Evolutionary conservation across 1,140 invertebrate genomes (phyloP).

Genomic region (Drosophila pruinosa): DNA sequence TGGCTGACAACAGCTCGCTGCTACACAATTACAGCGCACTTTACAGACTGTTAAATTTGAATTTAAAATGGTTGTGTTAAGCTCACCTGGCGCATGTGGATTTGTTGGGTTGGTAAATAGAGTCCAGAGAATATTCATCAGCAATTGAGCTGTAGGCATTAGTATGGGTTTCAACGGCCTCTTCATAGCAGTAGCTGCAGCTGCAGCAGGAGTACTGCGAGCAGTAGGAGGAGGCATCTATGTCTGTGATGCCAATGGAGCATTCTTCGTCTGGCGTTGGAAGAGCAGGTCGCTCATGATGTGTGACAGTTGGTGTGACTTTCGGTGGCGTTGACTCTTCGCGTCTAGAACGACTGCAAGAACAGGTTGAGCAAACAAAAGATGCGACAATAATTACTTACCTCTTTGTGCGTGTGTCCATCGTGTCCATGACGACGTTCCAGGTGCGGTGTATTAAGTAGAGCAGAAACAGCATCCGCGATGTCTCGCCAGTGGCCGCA

Average conservation of each 20-base stretch:
- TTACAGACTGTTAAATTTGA: conserved; percentile 5
- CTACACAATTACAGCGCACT: not conserved
- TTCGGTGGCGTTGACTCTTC: conserved; percentile 13
- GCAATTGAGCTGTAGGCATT: conserved; percentile 74
- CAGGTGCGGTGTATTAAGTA: conserved; percentile 89
- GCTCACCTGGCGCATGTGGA: conserved; percentile 73
- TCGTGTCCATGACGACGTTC: conserved; percentile 86
- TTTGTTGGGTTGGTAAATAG: conserved; percentile 57
- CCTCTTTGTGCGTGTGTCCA: conserved; percentile 85
- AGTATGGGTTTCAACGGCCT: conserved; percentile 43
- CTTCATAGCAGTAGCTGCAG: conserved; percentile 84
- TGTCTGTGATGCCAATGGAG: conserved; percentile 77
- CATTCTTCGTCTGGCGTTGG: conserved; percentile 64
- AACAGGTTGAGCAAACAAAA: not conserved
- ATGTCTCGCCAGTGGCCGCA: conserved; percentile 83
- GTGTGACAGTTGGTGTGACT: conserved; percentile 9
- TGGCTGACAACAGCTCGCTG: conserved; percentile 12
- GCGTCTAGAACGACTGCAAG: conserved; percentile 50
- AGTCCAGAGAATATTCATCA: conserved; percentile 72
- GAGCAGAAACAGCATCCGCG: conserved; percentile 86
- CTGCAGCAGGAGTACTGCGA: conserved; percentile 85
- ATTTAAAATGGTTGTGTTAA: not conserved
- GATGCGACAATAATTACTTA: conserved; percentile 45
- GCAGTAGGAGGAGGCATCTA: conserved; percentile 82
- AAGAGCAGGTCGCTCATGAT: conserved; percentile 12